Evolutionary conservation across 2,113 vertebrate species (phyloP), one percentile per base, ranked within the genome.

Genomic region (Equus przewalskii): DNA sequence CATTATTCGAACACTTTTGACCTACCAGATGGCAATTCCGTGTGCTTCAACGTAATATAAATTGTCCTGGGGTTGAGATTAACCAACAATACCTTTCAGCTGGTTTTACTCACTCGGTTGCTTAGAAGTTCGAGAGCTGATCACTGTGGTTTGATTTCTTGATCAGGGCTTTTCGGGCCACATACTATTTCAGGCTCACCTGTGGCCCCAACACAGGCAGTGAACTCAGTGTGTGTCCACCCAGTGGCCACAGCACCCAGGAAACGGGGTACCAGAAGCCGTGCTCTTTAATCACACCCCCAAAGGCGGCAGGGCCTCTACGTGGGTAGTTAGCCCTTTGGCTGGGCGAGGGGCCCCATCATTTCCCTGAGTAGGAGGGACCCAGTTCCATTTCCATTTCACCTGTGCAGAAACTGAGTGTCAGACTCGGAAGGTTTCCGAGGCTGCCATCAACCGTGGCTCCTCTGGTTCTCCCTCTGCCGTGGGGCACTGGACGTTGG

Each of bases 1-100:
- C 4, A 0, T 12, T 14, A 1, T 9, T 19, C 22, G 6, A 1
- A 28, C 62, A 3, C 24, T 14, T 30, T 1, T 56, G 69, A 49
- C 62, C 33, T 18, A 5, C 60, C 21, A 0, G 19, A 3, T 2
- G 8, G 28, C 14, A 1, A 0, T 22, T 7, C 18, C 11, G 1
- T 1, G 15, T 9, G 33, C 15, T 36, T 54, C 26, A 4, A 0
- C 3, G 22, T 18, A 1, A 2, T 33, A 7, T 14, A 51, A 60
- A 3, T 7, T 6, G 73, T 56, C 28, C 44, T 10, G 11, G n/a
- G 75, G 6, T n/a, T 12, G 24, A 41, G 60, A 24, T 12, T 19
- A 16, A n/a, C 86, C 0, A 3, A 4, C 3, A 4, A 0, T 33
- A 5, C 28, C 49, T 51, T 60, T 46, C 9, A 9, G 76, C 11